Conservation (phyloP, 2,113 vertebrate genomes). For the Desmodus rotundus region DNA sequence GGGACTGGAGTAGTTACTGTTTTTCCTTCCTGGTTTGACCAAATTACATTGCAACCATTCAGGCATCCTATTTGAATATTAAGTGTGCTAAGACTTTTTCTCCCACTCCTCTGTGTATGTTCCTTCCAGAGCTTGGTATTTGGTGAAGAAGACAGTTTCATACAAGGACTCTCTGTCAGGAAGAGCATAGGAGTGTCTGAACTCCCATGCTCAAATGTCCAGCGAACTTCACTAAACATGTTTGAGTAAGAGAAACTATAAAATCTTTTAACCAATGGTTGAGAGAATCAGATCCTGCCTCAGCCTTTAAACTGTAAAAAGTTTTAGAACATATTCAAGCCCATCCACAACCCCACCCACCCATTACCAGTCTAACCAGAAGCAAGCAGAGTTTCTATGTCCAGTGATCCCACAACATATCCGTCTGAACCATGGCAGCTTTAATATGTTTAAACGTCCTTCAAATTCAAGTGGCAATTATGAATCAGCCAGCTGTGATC, state of each 20-base stretch:
- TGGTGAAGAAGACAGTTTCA: neutral
- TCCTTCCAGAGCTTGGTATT: neutral
- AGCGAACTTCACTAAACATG: neutral
- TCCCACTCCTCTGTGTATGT: neutral
- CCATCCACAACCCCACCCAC: neutral
- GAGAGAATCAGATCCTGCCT: neutral
- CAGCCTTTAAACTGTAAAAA: neutral
- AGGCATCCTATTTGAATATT: neutral
- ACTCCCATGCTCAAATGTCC: neutral
- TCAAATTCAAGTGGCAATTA: slow-evolving; percentile 54
- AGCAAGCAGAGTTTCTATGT: neutral
- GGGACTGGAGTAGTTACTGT: neutral
- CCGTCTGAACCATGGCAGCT: neutral
- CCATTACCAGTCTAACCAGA: neutral
- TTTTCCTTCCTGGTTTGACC: neutral
- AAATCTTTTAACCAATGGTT: neutral
- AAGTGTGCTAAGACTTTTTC: neutral
- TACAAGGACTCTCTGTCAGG: neutral
- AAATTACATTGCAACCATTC: neutral
- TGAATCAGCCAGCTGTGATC: slow-evolving; percentile 17
- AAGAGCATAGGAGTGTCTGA: neutral
- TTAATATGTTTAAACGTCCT: slow-evolving; percentile 44
- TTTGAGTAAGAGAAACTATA: neutral
- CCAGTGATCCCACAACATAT: neutral
- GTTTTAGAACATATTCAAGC: neutral